A percentile compares a stretch with the other conserved stretches of the same genome.
These are phyloP conservation scores for Ginglymostoma cirratum DNA, from an alignment of 2,113 vertebrate genomes.

Conservation along the genomic window DNA sequence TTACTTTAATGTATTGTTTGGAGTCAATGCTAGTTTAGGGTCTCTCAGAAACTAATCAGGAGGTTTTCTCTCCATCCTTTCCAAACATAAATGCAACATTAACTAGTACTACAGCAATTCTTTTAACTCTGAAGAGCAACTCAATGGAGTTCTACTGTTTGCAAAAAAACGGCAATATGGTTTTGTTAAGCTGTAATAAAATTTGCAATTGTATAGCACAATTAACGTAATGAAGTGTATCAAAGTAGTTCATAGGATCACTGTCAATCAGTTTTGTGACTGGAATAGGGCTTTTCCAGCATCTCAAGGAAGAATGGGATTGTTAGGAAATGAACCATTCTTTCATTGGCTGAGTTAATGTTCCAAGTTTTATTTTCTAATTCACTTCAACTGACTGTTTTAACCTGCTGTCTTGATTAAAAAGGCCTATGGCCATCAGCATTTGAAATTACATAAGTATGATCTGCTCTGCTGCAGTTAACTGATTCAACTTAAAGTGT, in stretches of 20 bases:
- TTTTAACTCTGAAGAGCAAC: not conserved
- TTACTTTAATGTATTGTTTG: not conserved
- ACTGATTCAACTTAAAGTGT: too few species aligned
- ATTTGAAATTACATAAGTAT: not conserved
- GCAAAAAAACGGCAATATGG: not conserved
- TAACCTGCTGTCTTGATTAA: not conserved
- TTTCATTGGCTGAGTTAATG: not conserved
- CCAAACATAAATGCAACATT: not conserved
- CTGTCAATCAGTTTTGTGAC: not conserved
- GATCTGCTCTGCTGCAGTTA: too few species aligned
- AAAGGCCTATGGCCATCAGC: not conserved
- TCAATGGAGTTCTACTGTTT: not conserved
- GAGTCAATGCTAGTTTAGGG: not conserved
- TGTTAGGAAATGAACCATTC: not conserved
- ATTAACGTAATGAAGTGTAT: not conserved
- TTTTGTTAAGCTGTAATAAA: not conserved
- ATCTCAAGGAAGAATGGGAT: not conserved
- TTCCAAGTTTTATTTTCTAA: not conserved
- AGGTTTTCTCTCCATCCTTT: not conserved
- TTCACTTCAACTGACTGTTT: not conserved
- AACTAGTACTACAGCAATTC: not conserved
- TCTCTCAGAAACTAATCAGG: not conserved
- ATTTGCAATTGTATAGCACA: not conserved
- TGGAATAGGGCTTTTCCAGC: not conserved
- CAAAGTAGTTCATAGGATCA: not conserved